phyloP scores from a whole-genome alignment of 2,797 vertebrate genomes.

The Argentina silus region DNA sequence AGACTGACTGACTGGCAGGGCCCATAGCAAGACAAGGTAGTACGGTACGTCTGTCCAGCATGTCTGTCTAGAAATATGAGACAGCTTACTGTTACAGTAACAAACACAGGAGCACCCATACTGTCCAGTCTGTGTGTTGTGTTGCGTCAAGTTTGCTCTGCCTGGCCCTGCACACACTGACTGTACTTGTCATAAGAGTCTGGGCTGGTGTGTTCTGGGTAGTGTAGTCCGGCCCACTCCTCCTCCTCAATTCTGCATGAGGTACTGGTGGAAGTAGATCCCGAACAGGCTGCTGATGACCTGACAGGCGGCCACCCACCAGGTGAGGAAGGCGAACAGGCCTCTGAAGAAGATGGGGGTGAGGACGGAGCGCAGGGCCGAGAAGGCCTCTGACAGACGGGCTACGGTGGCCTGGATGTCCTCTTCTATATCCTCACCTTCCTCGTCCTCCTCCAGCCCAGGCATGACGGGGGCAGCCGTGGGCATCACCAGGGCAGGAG shows the following conservation, averaged over 20 bases:
- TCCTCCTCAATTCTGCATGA: conserved; percentile 81
- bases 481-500: conserved; percentile 59
- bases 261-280: conserved; percentile 94
- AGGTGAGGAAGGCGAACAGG: conserved; percentile 89
- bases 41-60: neutral
- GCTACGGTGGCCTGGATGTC: conserved; percentile 83
- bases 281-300: conserved; percentile 91
- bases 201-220: conserved; percentile 18
- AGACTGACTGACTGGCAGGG: neutral
- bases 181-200: conserved; percentile 3
- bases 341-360: conserved; percentile 87
- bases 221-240: neutral
- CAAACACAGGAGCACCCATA: conserved; percentile 7
- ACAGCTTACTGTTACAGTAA: conserved; percentile 1
- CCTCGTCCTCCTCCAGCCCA: conserved; percentile 71
- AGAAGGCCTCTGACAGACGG: conserved; percentile 77
- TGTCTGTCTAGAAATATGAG: conserved; percentile 6
- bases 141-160: neutral
- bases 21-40: conserved; percentile 13
- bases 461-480: conserved; percentile 30
- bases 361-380: conserved; percentile 77
- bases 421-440: conserved; percentile 77
- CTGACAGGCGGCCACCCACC: conserved; percentile 95
- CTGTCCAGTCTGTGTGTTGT: conserved; percentile 22
- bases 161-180: conserved; percentile 16